These are phyloP conservation scores for Osmerus eperlanus DNA, from an alignment of 2,113 vertebrate genomes.

Conservation along the genomic window DNA sequence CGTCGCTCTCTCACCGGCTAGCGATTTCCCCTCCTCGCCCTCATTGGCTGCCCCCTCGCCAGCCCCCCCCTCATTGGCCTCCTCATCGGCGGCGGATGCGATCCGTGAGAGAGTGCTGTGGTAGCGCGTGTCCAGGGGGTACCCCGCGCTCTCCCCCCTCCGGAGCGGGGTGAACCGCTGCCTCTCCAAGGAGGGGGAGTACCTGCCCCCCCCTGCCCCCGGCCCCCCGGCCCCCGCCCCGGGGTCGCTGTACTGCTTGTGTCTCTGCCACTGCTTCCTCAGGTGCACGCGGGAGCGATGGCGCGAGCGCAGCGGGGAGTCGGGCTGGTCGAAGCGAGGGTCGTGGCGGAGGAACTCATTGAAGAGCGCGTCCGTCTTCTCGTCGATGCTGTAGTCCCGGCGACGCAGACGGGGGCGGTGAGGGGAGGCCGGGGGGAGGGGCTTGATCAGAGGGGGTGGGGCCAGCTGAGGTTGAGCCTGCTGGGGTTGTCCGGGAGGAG, in stretches of 20 bases:
- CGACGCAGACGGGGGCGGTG: conserved; percentile 65
- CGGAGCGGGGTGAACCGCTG: conserved; percentile 75
- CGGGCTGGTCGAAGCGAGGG: conserved; percentile 85
- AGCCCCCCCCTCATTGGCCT: conserved; percentile 65
- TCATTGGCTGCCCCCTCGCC: conserved; percentile 42
- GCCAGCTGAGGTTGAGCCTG: conserved; percentile 1
- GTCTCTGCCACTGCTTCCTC: conserved; percentile 92
- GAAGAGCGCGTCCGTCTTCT: conserved; percentile 94
- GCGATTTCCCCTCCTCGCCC: neutral
- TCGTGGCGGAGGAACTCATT: conserved; percentile 94
- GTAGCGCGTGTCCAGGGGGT: conserved; percentile 79
- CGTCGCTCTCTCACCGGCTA: conserved; percentile 34
- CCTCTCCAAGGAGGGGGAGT: conserved; percentile 73
- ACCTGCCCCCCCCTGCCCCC: conserved; percentile 63
- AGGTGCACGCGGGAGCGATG: conserved; percentile 84
- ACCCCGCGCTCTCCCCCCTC: conserved; percentile 84
- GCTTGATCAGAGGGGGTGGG: neutral
- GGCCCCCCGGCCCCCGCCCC: conserved; percentile 56
- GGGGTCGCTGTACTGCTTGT: conserved; percentile 94
- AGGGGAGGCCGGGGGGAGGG: conserved; percentile 35
- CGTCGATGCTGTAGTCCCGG: conserved; percentile 96
- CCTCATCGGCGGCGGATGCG: conserved; percentile 82
- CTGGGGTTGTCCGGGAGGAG: conserved; percentile 25
- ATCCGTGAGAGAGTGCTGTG: conserved; percentile 80
- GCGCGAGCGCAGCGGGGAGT: conserved; percentile 75